Evolutionary conservation across 2,113 vertebrate genomes (phyloP).

Genomic region (Chrysochloris asiatica): DNA sequence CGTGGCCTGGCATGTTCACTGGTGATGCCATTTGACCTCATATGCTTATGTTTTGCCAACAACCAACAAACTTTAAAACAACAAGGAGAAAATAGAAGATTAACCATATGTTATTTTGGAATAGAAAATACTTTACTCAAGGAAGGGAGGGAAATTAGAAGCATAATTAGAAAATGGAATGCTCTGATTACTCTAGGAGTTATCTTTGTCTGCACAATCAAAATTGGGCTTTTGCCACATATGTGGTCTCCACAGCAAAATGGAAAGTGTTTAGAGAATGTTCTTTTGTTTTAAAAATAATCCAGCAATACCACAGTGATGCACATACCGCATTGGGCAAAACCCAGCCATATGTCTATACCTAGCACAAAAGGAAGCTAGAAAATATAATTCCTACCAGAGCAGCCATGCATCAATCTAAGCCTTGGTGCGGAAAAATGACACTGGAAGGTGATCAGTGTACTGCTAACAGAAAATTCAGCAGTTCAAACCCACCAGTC

Average conservation of each 20-base stretch:
- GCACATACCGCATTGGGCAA: not conserved
- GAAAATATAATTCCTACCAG: not conserved
- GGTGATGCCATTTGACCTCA: not conserved
- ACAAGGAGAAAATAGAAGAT: not conserved
- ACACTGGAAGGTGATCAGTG: too few relatives aligned
- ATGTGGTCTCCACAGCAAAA: not conserved
- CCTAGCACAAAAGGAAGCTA: not conserved
- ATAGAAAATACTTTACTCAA: not conserved
- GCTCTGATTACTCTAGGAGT: not conserved
- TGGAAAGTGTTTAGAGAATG: not conserved
- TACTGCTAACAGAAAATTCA: not conserved
- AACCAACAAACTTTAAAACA: not conserved
- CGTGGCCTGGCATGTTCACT: fast-evolving
- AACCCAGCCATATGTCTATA: not conserved
- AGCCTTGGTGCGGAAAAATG: fast-evolving
- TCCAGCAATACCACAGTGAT: not conserved
- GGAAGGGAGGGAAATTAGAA: not conserved
- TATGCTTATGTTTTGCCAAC: too few relatives aligned
- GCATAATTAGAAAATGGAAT: not conserved
- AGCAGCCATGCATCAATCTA: not conserved
- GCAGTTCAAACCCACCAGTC: too few relatives aligned
- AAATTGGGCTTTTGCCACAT: not conserved
- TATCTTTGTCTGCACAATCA: not conserved
- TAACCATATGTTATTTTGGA: not conserved
- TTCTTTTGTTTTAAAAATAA: not conserved